Base-by-base conservation (phyloP, 2,797 vertebrate genomes). In the Gymnocypris eckloni region DNA sequence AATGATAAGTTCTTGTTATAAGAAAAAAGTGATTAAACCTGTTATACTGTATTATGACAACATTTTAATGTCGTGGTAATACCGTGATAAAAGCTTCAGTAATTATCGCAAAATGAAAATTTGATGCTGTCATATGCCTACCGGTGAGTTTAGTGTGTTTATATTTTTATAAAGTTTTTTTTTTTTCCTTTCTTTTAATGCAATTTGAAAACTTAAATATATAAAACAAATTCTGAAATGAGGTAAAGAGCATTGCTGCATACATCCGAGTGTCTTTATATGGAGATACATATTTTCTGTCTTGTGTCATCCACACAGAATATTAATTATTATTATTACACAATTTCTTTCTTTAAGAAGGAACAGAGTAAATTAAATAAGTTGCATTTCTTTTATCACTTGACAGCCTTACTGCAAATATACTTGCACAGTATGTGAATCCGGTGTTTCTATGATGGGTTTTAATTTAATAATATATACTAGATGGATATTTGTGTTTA, bases 401-500 rank as follows among this genome's bases (percentile, higher is more conserved):
- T 28, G 43, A 50, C 15, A 18, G n/a, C 12, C 20, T 15, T 33
- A 18, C 39, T 81, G 20, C 12, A 45, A 20, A 48, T 39, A 71
- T 13, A n/a, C 50, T 10, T 12, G 4, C 8, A 12, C 4, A 6
- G 39, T 39, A 48, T 20, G 9, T 54, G 43, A 28, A 52, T 18
- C 6, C 12, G 11, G 22, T n/a, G n/a, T 59, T n/a, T 81, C 18
- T 59, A 37, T 67, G 16, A 45, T 16, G 1, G 45, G n/a, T 48
- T 50, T 50, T 16, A 18, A 13, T 50, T 28, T 1, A 33, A 50
- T 33, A 10, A 10, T 73, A 28, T 28, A 7, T 66, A 6, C 52
- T 82, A 69, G 69, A 25, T 71, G 56, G 48, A 39, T 67, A 12
- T 77, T 8, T 76, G 43, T 73, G 16, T 86, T 81, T 39, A 16